phyloP scores from a whole-genome alignment of 2,797 vertebrate species.

The Lateolabrax maculatus region DNA sequence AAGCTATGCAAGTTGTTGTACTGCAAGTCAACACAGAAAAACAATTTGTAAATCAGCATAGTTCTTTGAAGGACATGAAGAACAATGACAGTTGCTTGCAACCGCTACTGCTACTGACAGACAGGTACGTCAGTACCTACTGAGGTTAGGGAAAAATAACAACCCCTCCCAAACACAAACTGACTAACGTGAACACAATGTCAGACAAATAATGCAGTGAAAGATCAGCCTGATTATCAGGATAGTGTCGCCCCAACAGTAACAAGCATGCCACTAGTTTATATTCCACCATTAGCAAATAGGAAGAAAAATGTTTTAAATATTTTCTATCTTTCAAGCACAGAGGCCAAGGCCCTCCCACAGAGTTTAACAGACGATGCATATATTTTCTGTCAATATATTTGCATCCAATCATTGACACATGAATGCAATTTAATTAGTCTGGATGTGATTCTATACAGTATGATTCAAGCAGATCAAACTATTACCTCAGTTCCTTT shows the following conservation, averaged over 20 bases:
- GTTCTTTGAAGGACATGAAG: neutral
- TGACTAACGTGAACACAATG: neutral
- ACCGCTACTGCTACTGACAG: neutral
- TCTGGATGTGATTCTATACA: constrained; percentile 46
- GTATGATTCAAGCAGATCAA: constrained; percentile 42
- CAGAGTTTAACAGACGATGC: neutral
- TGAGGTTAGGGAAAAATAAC: neutral
- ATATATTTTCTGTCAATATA: constrained; percentile 6
- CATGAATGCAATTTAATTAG: constrained; percentile 54
- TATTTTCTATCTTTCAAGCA: neutral
- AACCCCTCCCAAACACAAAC: neutral
- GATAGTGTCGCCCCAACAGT: neutral
- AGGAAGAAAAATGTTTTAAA: neutral
- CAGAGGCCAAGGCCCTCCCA: neutral
- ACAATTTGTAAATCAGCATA: neutral
- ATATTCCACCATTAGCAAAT: constrained; percentile 20
- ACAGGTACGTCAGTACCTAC: neutral
- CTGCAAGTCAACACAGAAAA: neutral
- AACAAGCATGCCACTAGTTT: constrained; percentile 10
- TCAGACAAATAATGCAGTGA: neutral
- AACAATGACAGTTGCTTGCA: no score
- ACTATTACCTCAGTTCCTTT: constrained; percentile 53
- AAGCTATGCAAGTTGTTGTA: neutral
- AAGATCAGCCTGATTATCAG: neutral
- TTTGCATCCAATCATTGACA: constrained; percentile 40